Base-by-base conservation (phyloP, 2,113 vertebrate species). In the Serinus canaria region DNA sequence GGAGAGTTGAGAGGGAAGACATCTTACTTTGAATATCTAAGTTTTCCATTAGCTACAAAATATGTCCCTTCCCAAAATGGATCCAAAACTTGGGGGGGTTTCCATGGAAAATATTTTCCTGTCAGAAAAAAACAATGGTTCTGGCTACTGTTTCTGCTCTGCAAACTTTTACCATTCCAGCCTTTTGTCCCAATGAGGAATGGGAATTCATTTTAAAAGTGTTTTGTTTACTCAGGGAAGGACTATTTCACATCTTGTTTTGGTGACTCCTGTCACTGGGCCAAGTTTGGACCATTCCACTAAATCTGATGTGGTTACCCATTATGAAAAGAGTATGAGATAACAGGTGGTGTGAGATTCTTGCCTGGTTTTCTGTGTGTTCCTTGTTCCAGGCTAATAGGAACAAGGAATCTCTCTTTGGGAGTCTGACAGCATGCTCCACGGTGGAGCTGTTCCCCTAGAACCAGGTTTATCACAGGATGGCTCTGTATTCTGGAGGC, bases 181-280 rank as follows among this genome's bases (percentile, higher is more conserved):
- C 47, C 72, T 96, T 91, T 70, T 59, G 15, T 88, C 80, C 50
- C 43, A 50, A 3, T 33, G 39, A 87, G 67, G 74, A 94, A 69
- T 55, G 43, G 30, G 56, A 93, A 91, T 70, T 76, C 14, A 28
- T 85, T 89, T 90, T 19, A 35, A 23, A 84, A 72, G 30, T 35
- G 14, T 70, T 94, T 78, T 14, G 56, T 77, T 95, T 90, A 69
- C 88, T 94, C 95, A 90, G 93, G 96, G 85, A 95, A 94, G 90
- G 90, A 91, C 35, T 83, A 11, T 91, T 77, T 90, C 75, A 62
- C 27, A 33, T 77, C 72, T 83, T 2, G 3, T 28, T 47, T 91
- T 77, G 68, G 43, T 55, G 79, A 33, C 20, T 59, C 44, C 59
- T 16, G 50, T 43, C 55, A 43, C 5, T 7, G 1, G 44, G 47